Percentiles rank a stretch among this genome's conserved stretches.
Evolutionary conservation across 2,113 vertebrate genomes (phyloP).

Genomic region (Oreotrochilus melanogaster): DNA sequence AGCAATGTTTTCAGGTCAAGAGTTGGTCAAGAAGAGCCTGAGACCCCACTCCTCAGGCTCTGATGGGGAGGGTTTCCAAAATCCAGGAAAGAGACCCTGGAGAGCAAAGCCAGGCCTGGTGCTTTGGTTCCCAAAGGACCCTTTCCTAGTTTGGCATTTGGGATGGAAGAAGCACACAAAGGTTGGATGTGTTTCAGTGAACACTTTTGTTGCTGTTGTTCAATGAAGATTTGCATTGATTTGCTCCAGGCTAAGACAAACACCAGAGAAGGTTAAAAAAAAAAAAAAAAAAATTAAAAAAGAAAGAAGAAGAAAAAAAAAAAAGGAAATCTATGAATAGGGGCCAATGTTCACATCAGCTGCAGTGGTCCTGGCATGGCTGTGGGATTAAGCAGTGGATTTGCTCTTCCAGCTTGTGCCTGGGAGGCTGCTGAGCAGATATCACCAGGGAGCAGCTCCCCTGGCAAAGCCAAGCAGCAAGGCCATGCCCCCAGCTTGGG

Average conservation of each 20-base stretch:
- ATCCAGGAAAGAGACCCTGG: neutral
- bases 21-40: neutral
- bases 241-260: neutral
- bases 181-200: neutral
- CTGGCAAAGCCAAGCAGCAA: neutral
- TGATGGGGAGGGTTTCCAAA: neutral
- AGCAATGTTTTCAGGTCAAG: too few relatives aligned
- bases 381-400: constrained; percentile 3
- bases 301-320: too few relatives aligned
- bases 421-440: constrained; percentile 23
- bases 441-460: constrained; percentile 36
- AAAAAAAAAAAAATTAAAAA: too few relatives aligned
- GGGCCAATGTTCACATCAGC: constrained; percentile 11
- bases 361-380: neutral
- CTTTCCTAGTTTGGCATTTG: neutral
- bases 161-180: neutral
- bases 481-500: neutral
- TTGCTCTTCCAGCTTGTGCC: constrained; percentile 14
- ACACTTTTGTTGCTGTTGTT: neutral
- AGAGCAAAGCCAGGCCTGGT: neutral
- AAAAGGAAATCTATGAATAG: neutral
- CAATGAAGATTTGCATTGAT: neutral
- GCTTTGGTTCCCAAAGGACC: neutral
- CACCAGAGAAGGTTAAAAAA: neutral
- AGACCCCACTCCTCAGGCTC: neutral